A percentile compares a stretch with the other conserved stretches of the same genome.
Evolutionary conservation across 2,113 vertebrate genomes (phyloP).

Genomic region (Plotosus lineatus): DNA sequence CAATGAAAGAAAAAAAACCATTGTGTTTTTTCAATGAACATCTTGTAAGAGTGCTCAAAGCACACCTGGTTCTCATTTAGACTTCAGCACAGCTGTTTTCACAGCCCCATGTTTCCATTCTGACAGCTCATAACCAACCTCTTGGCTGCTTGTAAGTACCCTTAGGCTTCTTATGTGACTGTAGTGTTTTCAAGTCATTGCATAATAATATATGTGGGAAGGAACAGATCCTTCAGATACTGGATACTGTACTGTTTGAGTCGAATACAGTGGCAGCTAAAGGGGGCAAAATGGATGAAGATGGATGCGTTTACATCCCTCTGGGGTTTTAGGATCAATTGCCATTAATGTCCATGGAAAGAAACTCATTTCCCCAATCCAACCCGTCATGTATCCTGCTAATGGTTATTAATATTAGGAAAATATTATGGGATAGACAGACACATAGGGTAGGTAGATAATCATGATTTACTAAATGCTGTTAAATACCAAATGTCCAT

Average conservation of each 20-base stretch:
- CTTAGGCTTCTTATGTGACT: conserved; percentile 1
- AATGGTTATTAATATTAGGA: conserved; percentile 26
- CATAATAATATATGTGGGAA: background rate
- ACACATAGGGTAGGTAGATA: background rate
- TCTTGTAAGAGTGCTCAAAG: background rate
- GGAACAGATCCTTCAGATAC: background rate
- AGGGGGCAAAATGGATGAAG: background rate
- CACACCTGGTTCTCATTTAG: conserved; percentile 41
- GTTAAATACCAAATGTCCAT: background rate
- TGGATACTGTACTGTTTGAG: background rate
- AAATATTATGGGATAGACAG: background rate
- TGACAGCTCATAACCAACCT: conserved; percentile 7
- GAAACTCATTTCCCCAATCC: background rate
- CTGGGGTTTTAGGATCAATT: background rate
- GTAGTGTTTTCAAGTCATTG: background rate
- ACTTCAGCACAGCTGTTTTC: conserved; percentile 1
- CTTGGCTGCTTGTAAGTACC: conserved; percentile 18
- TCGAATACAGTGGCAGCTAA: conserved; percentile 5
- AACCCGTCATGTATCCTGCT: background rate
- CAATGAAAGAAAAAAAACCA: background rate
- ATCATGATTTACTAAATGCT: conserved; percentile 9
- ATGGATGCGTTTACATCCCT: background rate
- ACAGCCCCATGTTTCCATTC: conserved; percentile 3
- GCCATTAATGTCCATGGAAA: background rate
- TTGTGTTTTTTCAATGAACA: background rate